Conservation (phyloP, 2,888 invertebrate species). For the Prenolepis imparis region DNA sequence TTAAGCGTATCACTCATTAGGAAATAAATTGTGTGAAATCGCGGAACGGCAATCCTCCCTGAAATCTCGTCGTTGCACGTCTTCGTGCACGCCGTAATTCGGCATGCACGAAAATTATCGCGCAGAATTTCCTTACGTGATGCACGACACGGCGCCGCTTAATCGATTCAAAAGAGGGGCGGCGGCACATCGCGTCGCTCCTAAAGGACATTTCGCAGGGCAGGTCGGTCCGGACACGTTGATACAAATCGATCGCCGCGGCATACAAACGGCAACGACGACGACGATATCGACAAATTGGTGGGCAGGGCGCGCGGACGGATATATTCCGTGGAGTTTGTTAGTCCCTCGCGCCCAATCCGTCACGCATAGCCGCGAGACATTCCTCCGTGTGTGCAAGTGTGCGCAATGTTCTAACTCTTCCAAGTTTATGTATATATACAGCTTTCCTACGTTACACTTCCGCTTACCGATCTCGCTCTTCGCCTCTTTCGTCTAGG, state of each 20-base stretch:
- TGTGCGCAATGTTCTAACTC: slow-evolving; percentile 56
- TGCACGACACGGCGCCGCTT: slow-evolving; percentile 36
- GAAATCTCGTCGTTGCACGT: neutral
- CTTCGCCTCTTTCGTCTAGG: slow-evolving; percentile 24
- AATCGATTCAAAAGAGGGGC: slow-evolving; percentile 41
- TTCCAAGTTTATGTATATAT: slow-evolving; percentile 55
- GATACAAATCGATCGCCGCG: slow-evolving; percentile 68
- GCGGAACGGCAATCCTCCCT: neutral
- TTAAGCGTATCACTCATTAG: neutral
- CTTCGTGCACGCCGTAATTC: slow-evolving; percentile 24
- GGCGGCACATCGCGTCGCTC: neutral
- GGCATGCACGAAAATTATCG: slow-evolving; percentile 44
- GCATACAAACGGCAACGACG: slow-evolving; percentile 61
- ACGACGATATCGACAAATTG: slow-evolving; percentile 79
- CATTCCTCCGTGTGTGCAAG: slow-evolving; percentile 58
- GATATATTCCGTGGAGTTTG: slow-evolving; percentile 73
- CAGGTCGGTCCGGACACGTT: slow-evolving; percentile 10
- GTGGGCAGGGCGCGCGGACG: slow-evolving; percentile 70
- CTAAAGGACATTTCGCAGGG: slow-evolving; percentile 43
- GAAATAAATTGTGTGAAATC: slow-evolving; percentile 36
- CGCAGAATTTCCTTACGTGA: slow-evolving; percentile 32
- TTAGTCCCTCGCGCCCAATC: slow-evolving; percentile 79
- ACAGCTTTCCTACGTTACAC: slow-evolving; percentile 62
- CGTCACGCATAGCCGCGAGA: slow-evolving; percentile 76
- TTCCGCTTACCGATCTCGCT: slow-evolving; percentile 38